Evolutionary conservation across 2,888 invertebrate species (phyloP).

Genomic region (Drepana falcataria): DNA sequence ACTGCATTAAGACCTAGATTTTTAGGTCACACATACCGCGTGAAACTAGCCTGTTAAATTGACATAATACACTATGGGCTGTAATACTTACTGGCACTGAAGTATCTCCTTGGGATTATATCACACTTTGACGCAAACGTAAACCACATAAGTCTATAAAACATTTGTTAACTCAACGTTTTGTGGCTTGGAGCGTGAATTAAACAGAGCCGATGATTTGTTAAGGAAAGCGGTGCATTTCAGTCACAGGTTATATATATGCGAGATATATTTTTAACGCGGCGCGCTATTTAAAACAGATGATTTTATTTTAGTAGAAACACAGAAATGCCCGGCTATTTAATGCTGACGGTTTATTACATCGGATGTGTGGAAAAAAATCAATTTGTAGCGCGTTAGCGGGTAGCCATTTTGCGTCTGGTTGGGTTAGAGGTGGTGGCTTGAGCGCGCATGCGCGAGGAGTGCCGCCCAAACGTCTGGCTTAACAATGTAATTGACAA

Average conservation of each 20-base stretch:
- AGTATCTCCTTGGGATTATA: conserved; percentile 6
- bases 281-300: background rate
- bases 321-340: conserved; percentile 17
- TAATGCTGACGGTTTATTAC: conserved; percentile 29
- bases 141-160: conserved; percentile 7
- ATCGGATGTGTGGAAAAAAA: conserved; percentile 58
- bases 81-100: conserved; percentile 20
- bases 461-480: conserved; percentile 40
- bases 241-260: conserved; percentile 12
- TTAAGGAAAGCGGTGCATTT: conserved; percentile 3
- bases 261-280: conserved; percentile 1
- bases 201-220: conserved; percentile 3
- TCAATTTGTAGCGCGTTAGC: conserved; percentile 56
- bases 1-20: conserved; percentile 57
- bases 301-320: conserved; percentile 9
- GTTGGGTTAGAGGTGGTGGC: conserved; percentile 38
- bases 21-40: conserved; percentile 51
- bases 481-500: background rate
- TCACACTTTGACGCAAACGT: conserved; percentile 4
- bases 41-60: conserved; percentile 30
- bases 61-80: conserved; percentile 15
- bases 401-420: conserved; percentile 65
- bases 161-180: conserved; percentile 12
- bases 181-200: background rate
- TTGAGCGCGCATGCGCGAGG: conserved; percentile 52